These are phyloP conservation scores for Macroteleia sp. DNA, from an alignment of 2,888 invertebrate species.

Conservation along the genomic window DNA sequence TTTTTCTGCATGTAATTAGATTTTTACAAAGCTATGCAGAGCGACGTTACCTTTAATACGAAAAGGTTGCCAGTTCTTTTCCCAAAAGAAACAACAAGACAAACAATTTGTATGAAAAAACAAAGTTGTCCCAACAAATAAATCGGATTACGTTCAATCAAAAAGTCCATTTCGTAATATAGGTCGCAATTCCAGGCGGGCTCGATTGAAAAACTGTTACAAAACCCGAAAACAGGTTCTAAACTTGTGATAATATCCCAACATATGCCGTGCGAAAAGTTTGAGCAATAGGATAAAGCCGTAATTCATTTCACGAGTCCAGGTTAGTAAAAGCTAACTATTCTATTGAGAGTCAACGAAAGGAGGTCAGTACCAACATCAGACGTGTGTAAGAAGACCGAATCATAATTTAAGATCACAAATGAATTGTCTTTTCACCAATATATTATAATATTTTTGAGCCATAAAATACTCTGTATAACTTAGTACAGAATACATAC, in stretches of 20 bases:
- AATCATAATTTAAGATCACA: no score
- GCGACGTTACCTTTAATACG: no score
- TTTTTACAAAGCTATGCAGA: no score
- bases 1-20: no score
- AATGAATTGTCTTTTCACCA: no score
- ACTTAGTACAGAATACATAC: no score
- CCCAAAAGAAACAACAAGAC: no score
- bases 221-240: constrained; percentile 21
- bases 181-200: constrained; percentile 4
- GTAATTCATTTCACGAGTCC: constrained; percentile 48
- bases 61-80: not conserved
- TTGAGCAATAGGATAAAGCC: constrained; percentile 38
- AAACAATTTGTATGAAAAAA: not conserved
- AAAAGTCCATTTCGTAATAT: constrained; percentile 18
- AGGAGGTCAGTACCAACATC: constrained; percentile 63
- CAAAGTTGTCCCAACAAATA: not conserved
- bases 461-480: no score
- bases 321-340: constrained; percentile 54
- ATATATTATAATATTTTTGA: no score
- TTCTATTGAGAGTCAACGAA: constrained; percentile 63
- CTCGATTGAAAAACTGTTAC: constrained; percentile 34
- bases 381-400: no score
- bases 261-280: constrained; percentile 31
- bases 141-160: not conserved
- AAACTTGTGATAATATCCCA: constrained; percentile 38